Evolutionary conservation across 2,888 invertebrate genomes (phyloP).

Genomic region (Drosophila vallismaia): DNA sequence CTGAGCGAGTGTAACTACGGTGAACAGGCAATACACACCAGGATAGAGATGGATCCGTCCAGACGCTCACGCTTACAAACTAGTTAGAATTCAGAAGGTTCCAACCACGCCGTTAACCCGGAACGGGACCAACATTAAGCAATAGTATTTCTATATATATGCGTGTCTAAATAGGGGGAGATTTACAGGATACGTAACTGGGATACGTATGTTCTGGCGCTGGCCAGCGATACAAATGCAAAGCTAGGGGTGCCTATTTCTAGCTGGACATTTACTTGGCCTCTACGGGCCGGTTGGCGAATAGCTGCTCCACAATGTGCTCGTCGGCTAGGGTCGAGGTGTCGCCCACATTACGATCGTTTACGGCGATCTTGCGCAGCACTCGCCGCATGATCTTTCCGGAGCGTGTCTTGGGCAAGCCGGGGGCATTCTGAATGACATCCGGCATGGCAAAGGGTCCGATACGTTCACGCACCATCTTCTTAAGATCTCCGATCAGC

Average conservation of each 20-base stretch:
- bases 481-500: constrained; percentile 89
- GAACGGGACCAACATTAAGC: constrained; percentile 38
- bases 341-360: constrained; percentile 96
- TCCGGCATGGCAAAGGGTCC: constrained; percentile 99
- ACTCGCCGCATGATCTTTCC: constrained; percentile 99
- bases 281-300: constrained; percentile 88
- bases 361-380: constrained; percentile 95
- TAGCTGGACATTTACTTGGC: constrained; percentile 69
- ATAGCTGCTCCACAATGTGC: constrained; percentile 91
- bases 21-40: constrained; percentile 28
- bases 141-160: constrained; percentile 32
- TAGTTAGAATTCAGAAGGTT: constrained; percentile 54
- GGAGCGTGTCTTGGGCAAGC: constrained; percentile 97
- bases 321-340: constrained; percentile 97
- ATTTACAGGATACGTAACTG: constrained; percentile 64
- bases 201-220: constrained; percentile 20
- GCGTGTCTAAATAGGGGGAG: constrained; percentile 43
- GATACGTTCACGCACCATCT: constrained; percentile 93
- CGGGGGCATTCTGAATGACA: constrained; percentile 96
- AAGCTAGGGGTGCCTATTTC: constrained; percentile 39
- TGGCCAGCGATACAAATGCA: constrained; percentile 47
- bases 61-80: constrained; percentile 62
- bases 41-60: constrained; percentile 52
- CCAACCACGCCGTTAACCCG: constrained; percentile 31
- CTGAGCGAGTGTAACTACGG: constrained; percentile 55